These are phyloP conservation scores for Pagrus major DNA, from an alignment of 2,113 vertebrate species.

Conservation along the genomic window DNA sequence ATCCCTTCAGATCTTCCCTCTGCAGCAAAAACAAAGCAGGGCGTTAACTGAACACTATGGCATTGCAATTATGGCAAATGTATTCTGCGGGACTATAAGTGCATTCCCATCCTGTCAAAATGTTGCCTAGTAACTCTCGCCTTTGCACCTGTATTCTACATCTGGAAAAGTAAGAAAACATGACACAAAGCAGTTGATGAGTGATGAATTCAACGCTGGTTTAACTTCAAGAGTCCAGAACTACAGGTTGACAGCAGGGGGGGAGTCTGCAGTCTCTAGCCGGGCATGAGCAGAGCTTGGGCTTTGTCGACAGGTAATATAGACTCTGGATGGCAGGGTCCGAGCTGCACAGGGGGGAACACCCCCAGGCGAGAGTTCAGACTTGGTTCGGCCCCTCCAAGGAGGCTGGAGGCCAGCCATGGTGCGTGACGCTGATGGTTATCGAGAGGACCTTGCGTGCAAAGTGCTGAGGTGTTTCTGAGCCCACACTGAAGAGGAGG, in stretches of 20 bases:
- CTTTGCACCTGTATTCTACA: conserved; percentile 11
- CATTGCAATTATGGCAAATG: conserved; percentile 27
- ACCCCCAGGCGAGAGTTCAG: conserved; percentile 56
- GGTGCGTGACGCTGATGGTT: conserved; percentile 9
- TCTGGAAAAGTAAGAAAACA: conserved; percentile 43
- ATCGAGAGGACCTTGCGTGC: not conserved
- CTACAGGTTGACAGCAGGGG: conserved; percentile 12
- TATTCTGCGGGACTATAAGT: conserved; percentile 14
- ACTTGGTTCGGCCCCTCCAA: conserved; percentile 46
- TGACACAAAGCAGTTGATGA: conserved; percentile 1
- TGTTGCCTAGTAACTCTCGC: not conserved
- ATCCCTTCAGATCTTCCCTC: not conserved
- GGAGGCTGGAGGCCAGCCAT: conserved; percentile 43
- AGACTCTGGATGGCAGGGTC: conserved; percentile 59
- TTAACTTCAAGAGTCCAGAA: conserved; percentile 38
- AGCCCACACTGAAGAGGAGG: conserved; percentile 76
- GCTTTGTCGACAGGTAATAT: conserved; percentile 74
- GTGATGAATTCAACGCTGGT: conserved; percentile 40
- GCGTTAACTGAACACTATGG: conserved; percentile 16
- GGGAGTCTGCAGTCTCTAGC: conserved; percentile 56
- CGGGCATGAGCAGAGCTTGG: conserved; percentile 79
- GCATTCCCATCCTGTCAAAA: not conserved
- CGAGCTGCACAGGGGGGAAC: conserved; percentile 57
- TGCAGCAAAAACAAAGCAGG: conserved; percentile 20
- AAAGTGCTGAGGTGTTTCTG: conserved; percentile 74